Evolutionary conservation across 2,797 vertebrate species (phyloP).

Genomic region (Rhabdophis nuchalis): DNA sequence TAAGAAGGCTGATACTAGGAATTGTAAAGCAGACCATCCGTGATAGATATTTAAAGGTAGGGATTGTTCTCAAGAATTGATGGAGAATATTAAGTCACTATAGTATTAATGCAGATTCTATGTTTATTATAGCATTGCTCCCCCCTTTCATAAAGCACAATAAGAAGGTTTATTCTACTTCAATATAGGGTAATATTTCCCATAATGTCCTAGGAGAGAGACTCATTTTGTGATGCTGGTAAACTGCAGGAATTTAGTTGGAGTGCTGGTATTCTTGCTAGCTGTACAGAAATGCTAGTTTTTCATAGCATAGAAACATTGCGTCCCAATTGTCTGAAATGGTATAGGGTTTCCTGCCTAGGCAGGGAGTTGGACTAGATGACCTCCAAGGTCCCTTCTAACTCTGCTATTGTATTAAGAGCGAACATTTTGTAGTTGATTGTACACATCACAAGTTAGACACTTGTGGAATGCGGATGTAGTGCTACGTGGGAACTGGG

Average conservation of each 20-base stretch:
- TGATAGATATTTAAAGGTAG: not conserved
- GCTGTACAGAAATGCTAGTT: not conserved
- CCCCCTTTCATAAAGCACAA: not conserved
- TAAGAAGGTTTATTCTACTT: not conserved
- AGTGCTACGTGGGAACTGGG: not conserved
- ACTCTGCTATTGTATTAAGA: too few species aligned
- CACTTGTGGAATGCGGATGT: not conserved
- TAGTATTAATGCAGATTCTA: not conserved
- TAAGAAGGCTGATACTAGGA: not conserved
- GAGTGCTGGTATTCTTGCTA: not conserved
- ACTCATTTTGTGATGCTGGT: not conserved
- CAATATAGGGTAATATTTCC: not conserved
- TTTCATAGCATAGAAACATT: not conserved
- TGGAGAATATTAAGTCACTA: not conserved
- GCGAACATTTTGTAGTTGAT: not conserved
- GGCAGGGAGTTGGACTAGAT: too few species aligned
- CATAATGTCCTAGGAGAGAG: not conserved
- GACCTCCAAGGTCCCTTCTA: too few species aligned
- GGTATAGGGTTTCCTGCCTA: too few species aligned
- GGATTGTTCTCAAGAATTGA: not conserved
- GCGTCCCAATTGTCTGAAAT: too few species aligned
- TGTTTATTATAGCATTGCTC: not conserved
- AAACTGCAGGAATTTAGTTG: not conserved
- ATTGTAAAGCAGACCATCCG: not conserved
- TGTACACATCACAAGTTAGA: not conserved